Percentiles rank a stretch among this genome's conserved stretches.
Evolutionary conservation across 2,888 invertebrate species (phyloP).

Genomic region (Steinernema scapterisci): DNA sequence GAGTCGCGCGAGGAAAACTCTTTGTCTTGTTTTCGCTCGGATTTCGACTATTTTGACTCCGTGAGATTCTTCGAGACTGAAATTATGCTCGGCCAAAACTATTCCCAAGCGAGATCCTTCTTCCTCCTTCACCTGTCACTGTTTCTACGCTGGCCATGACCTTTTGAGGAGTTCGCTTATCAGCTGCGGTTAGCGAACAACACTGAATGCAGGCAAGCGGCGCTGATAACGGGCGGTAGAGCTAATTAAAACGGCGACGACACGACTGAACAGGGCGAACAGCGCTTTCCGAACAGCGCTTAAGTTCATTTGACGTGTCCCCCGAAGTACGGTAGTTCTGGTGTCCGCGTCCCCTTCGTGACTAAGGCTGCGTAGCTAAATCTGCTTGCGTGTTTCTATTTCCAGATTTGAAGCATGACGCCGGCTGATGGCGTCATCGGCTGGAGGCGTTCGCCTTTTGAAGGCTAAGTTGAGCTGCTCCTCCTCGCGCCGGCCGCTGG

Average conservation of each 20-base stretch:
- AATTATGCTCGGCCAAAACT: neutral
- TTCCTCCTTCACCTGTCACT: neutral
- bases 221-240: neutral
- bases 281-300: neutral
- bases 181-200: slow-evolving; percentile 1
- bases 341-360: neutral
- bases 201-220: neutral
- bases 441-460: slow-evolving; percentile 12
- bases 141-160: slow-evolving; percentile 11
- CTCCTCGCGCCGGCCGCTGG: too few relatives aligned
- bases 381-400: too few relatives aligned
- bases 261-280: too few relatives aligned
- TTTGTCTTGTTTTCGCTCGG: neutral
- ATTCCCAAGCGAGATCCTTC: neutral
- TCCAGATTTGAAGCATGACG: neutral
- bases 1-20: neutral
- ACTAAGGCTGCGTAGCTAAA: too few relatives aligned
- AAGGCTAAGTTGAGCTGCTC: neutral
- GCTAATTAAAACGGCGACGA: too few relatives aligned
- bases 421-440: neutral
- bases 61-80: too few relatives aligned
- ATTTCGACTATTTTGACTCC: too few relatives aligned
- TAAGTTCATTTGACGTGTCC: neutral
- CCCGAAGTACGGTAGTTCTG: neutral
- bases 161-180: slow-evolving; percentile 12